Percentiles rank a stretch among this genome's conserved stretches.
Evolutionary conservation across 2,797 vertebrate species (phyloP).

Genomic region (Aulostomus chinensis): DNA sequence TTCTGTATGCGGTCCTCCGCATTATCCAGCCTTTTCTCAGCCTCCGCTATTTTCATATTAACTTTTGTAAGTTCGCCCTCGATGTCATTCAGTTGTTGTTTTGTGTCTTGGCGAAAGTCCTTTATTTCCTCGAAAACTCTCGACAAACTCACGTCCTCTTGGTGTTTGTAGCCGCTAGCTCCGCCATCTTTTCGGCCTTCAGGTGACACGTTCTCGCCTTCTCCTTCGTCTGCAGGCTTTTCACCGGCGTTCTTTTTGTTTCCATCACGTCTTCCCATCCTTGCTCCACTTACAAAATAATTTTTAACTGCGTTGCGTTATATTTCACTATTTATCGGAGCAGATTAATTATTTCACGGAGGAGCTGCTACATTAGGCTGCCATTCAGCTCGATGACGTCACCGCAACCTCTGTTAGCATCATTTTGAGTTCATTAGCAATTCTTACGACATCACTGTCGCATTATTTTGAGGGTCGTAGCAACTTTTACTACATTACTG

Average conservation of each 20-base stretch:
- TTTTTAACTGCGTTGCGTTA: too few relatives aligned
- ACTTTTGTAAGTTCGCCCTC: slow-evolving; percentile 9
- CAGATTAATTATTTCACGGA: neutral
- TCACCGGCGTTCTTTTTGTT: slow-evolving; percentile 6
- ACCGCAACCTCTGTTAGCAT: too few relatives aligned
- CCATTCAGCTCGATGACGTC: slow-evolving; percentile 3
- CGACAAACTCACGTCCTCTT: slow-evolving; percentile 11
- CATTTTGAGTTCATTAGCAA: too few relatives aligned
- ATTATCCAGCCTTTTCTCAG: slow-evolving; percentile 13
- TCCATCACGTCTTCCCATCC: neutral
- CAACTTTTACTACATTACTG: too few relatives aligned
- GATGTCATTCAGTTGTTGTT: slow-evolving; percentile 9
- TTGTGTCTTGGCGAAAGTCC: slow-evolving; percentile 18
- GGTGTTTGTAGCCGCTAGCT: neutral
- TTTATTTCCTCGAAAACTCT: slow-evolving; percentile 19
- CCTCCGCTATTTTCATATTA: slow-evolving; percentile 9
- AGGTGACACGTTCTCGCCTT: slow-evolving; percentile 10
- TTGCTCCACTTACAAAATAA: neutral
- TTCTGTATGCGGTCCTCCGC: slow-evolving; percentile 7
- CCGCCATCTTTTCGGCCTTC: slow-evolving; percentile 2
- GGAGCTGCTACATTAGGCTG: slow-evolving; percentile 10
- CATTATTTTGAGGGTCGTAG: too few relatives aligned
- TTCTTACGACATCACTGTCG: too few relatives aligned
- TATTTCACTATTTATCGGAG: slow-evolving; percentile 7
- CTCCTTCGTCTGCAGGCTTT: slow-evolving; percentile 3